Conservation (phyloP, 2,113 vertebrate genomes). For the Ibidorhyncha struthersii region DNA sequence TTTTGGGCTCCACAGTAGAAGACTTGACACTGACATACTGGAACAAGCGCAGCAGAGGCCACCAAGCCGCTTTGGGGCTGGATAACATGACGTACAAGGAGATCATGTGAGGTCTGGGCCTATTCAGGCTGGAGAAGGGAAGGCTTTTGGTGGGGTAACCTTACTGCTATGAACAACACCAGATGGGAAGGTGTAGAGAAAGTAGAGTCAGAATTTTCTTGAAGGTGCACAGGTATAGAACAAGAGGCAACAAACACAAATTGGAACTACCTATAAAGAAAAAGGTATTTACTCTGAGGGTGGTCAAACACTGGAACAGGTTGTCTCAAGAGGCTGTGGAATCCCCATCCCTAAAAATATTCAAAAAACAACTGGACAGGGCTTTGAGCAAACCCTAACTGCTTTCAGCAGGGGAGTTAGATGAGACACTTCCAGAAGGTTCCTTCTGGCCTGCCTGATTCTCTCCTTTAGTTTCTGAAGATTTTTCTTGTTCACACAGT, state of each 20-base stretch:
- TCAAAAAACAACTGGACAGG: background rate
- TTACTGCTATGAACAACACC: background rate
- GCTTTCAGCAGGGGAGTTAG: background rate
- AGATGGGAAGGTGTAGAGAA: background rate
- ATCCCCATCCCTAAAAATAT: background rate
- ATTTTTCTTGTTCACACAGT: background rate
- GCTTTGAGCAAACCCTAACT: background rate
- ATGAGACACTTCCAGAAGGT: background rate
- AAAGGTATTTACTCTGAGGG: background rate
- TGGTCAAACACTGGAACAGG: background rate
- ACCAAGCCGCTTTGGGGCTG: background rate
- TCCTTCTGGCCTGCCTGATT: background rate
- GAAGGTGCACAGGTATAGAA: background rate
- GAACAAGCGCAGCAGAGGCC: background rate
- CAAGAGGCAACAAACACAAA: background rate
- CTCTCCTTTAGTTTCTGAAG: background rate
- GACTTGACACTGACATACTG: background rate
- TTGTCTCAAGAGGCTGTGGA: background rate
- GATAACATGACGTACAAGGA: background rate
- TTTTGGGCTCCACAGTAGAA: background rate
- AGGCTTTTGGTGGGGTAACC: background rate
- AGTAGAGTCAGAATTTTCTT: background rate
- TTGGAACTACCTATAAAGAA: background rate
- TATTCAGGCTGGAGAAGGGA: background rate
- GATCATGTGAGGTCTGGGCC: fast-evolving